phyloP scores from a whole-genome alignment of 2,113 vertebrate genomes.

The Hyperopisus bebe region DNA sequence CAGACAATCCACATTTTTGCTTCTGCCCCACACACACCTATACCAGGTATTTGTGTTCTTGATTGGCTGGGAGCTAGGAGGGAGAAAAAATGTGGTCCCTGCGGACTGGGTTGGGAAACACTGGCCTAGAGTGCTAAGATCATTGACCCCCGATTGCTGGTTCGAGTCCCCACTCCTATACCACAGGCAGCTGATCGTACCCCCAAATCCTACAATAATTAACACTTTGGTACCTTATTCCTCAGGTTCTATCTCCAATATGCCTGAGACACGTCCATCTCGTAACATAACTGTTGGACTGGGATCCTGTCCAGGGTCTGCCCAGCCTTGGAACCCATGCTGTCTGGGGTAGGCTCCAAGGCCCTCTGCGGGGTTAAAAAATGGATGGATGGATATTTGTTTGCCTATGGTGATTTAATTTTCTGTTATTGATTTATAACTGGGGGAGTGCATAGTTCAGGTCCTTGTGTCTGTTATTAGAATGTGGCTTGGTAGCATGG shows the following conservation, averaged over 20 bases:
- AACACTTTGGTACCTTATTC: neutral
- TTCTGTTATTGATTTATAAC: no score
- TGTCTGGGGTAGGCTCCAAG: no score
- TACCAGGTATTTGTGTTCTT: neutral
- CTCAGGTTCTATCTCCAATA: neutral
- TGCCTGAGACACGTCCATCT: neutral
- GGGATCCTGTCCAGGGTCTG: no score
- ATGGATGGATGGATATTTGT: no score
- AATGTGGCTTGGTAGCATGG: neutral
- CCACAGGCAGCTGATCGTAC: no score
- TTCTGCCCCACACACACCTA: neutral
- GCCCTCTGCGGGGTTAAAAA: no score
- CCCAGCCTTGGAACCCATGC: no score
- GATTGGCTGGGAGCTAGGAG: neutral
- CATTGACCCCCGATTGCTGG: neutral
- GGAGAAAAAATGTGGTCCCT: neutral
- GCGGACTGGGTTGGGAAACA: neutral
- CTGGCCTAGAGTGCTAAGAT: neutral
- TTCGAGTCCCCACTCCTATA: neutral
- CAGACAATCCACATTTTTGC: neutral
- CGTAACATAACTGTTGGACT: neutral
- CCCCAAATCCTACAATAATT: no score
- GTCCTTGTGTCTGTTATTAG: no score
- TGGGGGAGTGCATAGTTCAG: no score
- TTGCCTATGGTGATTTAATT: no score